Conservation (phyloP, 2,797 vertebrate genomes). For the Bradypodion ventrale region DNA sequence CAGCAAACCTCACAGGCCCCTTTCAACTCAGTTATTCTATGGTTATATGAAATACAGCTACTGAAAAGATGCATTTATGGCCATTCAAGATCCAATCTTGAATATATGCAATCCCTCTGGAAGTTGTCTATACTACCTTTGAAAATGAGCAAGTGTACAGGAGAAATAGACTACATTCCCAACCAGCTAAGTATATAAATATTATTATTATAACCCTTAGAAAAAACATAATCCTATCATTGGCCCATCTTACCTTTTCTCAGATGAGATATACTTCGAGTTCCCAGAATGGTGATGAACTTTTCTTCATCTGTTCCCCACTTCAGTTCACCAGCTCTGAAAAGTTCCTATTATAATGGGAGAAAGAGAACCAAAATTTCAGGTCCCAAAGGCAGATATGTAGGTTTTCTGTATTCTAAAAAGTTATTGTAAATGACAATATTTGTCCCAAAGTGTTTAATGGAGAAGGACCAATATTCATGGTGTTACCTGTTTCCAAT, state of each 20-base stretch:
- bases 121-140: neutral
- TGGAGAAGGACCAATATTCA: no score
- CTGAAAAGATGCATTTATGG: no score
- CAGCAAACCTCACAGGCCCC: no score
- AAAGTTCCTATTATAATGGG: slow-evolving; percentile 81
- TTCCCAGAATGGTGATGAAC: slow-evolving; percentile 92
- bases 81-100: no score
- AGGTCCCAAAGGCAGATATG: neutral
- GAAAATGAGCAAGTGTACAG: neutral
- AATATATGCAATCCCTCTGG: no score
- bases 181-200: neutral
- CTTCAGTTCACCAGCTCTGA: slow-evolving; percentile 88
- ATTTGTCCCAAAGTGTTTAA: neutral
- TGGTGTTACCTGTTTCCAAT: no score
- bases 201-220: neutral
- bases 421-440: neutral
- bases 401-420: neutral
- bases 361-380: slow-evolving; percentile 5
- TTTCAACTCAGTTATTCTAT: no score
- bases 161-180: no score
- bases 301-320: slow-evolving; percentile 95
- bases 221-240: neutral
- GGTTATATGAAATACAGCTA: no score
- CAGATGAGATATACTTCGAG: slow-evolving; percentile 87
- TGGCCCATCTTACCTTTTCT: slow-evolving; percentile 76